Evolutionary conservation across 2,113 vertebrate genomes (phyloP), one percentile per base, ranked within the genome.

Genomic region (Cottus gobio): DNA sequence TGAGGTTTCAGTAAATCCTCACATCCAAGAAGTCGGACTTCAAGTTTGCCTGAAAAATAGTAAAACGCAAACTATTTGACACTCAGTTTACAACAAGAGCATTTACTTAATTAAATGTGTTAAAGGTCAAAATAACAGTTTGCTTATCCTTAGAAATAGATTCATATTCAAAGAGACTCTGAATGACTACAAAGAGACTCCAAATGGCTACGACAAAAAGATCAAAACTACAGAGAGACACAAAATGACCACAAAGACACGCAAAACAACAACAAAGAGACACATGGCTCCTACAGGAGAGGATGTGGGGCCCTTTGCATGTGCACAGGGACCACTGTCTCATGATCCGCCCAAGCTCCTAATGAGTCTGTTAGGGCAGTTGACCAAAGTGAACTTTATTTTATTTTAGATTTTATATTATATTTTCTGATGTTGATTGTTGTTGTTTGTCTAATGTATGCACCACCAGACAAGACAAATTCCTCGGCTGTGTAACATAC

Each of bases 11-110:
- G 56, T 62, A 93, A 80, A 82, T 89, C 88, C 56, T 91, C 92
- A 89, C 92, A 93, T 81, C 93, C 92, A 1, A 93, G 64, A 34
- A 94, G 91, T 15, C 31, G 57, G 15, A 94, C 85, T 74, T 93
- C 90, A 69, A 94, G 88, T 82, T 90, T 92, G 2, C 93, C 93
- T 94, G 0, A 36, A 80, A 74, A 50, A 42, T 8, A 20, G 65
- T 1, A 31, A 24, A 66, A 34, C 44, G 20, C 18, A n/a, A 52
- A 56, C 60, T 44, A 63, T 54, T 26, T 6, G 1, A 50, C 1
- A n/a, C 22, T 42, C 3, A 48, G 2, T 58, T 42, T 30, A 39
- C 7, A 65, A 44, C 0, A 1, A 24, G n/a, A 73, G 7, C 26
- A 31, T 61, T n/a, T 22, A 6, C 31, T 31, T 13, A 48, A 36